Base-by-base conservation (phyloP, 2,888 invertebrate genomes). In the Heliconius ethilla region DNA sequence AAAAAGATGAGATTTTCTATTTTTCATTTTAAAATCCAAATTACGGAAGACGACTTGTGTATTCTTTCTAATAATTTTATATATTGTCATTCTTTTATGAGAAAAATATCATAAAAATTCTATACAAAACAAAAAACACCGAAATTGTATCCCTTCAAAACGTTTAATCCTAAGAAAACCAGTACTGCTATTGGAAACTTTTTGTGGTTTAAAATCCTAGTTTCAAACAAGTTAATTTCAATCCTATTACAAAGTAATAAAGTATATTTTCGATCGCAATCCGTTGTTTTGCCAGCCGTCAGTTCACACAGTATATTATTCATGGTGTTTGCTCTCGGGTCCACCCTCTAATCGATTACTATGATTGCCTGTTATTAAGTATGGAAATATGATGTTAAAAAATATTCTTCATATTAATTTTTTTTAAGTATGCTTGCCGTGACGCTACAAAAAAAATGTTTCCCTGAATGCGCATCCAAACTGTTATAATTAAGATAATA, bases 241-340 rank as follows among this genome's bases (percentile, higher is more conserved):
- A 70, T 73, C 25, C 13, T 75, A 77, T 62, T 0, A 0, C 0
- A 1, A 13, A 7, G 1, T 1, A 0, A 22, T 79, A 79, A 29
- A 37, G 70, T 37, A 27, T 7, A 18, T 70, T 75, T 73, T 75
- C 15, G 13, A 18, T 18, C 6, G 7, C 1, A 6, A 59, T 25
- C n/a, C 11, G 5, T 18, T 27, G 55, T 63, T 76, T 25, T 22
- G 45, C 79, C 73, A 76, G 77, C 72, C 78, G 84, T 11, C 9
- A 18, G 75, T 82, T 83, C 84, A 78, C 84, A 84, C 83, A 80
- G 78, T 84, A 79, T 75, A 83, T 86, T 82, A 89, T 89, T 85
- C 84, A 87, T 82, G 75, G 78, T 88, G 86, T 89, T 89, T 88
- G 84, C 85, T 80, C 81, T 79, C 80, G 83, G 80, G 82, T 81